These are phyloP conservation scores for Graptemys geographica DNA, from an alignment of 2,797 vertebrate genomes.

Conservation along the genomic window DNA sequence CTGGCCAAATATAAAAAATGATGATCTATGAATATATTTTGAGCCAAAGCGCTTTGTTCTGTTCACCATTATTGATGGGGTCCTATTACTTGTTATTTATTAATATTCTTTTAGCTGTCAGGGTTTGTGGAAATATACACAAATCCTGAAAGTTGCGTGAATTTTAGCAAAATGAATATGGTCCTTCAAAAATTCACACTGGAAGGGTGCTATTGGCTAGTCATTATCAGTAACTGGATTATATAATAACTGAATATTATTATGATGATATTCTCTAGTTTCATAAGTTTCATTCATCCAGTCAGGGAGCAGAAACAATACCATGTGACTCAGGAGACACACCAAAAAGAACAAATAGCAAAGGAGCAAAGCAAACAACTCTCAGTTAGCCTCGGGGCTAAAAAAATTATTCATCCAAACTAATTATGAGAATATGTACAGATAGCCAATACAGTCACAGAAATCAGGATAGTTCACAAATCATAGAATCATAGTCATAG, in stretches of 20 bases:
- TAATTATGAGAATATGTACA: not conserved
- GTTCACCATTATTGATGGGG: constrained; percentile 28
- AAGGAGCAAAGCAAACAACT: accelerated
- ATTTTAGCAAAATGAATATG: not conserved
- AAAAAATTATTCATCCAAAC: not conserved
- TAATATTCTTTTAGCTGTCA: not conserved
- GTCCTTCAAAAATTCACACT: not conserved
- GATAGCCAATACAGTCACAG: not conserved
- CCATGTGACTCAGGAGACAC: accelerated
- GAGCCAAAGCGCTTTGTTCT: not conserved
- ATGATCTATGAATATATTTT: accelerated
- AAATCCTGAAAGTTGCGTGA: not conserved
- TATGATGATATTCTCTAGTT: not conserved
- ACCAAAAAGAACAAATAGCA: not conserved
- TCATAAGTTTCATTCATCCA: not conserved
- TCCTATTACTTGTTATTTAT: not conserved
- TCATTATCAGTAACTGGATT: not conserved
- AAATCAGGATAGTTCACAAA: not conserved
- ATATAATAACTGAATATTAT: not conserved
- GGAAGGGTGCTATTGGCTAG: not conserved
- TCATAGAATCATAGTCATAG: no score
- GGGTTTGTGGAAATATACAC: not conserved
- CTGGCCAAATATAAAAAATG: not conserved
- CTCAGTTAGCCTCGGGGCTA: not conserved
- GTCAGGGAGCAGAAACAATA: not conserved